Evolutionary conservation across 1,140 invertebrate genomes (phyloP), one percentile per base, ranked within the genome.

Genomic region (Archivesica marissinica): DNA sequence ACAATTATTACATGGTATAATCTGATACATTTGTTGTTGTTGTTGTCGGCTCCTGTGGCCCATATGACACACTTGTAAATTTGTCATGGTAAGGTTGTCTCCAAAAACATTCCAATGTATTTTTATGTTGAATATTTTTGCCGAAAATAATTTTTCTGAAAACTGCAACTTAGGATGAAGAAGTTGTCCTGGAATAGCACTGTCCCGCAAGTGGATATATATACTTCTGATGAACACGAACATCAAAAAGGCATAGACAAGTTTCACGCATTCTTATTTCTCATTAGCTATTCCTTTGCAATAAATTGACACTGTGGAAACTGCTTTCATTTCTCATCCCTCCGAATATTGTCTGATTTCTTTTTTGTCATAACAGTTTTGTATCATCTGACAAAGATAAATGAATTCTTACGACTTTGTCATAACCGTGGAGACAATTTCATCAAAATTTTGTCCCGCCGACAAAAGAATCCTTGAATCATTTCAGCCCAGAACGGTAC

Each of bases 311-410:
- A 79, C 30, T 4, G 59, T 66, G 77, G 77, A 79, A 79, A 79
- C 39, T 35, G 59, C 68, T 79, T 79, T 79, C 76, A 64, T 79
- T 79, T 44, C 59, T 44, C 59, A 64, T 64, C 56, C 25, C 44
- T 68, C 44, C 47, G 54, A n/a, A 47, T 68, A 79, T 79, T 44
- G 77, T 79, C 59, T 79, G 59, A 64, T 28, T 64, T 64, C 77
- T 66, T 66, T 79, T 79, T 79, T 79, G 56, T 79, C 77, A 79
- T 64, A 79, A 79, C 77, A 79, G 77, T 79, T 79, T 79, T 79
- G 77, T 79, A 79, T 79, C 41, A 30, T 50, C 59, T 79, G 77
- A 79, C 77, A 79, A 41, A 79, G 77, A 79, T 79, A 61, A 79
- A 79, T 79, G 77, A 64, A 66, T 79, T 79, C 77, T 79, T 61